Percentiles rank a stretch among this genome's conserved stretches.
phyloP scores from a whole-genome alignment of 2,888 invertebrate species.

The Apoda limacodes region DNA sequence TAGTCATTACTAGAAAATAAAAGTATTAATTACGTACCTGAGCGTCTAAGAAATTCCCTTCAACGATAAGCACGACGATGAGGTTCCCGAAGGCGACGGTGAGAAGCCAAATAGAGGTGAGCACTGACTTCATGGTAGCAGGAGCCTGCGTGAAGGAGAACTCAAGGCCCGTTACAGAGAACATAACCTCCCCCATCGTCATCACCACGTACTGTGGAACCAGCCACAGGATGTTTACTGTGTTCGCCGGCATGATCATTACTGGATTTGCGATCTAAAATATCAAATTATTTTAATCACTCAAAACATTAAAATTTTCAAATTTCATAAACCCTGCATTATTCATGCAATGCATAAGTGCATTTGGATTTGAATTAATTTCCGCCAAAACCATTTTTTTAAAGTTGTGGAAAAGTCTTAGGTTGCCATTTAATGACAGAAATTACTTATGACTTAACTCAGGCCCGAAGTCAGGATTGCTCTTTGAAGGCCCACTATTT shows the following conservation, averaged over 20 bases:
- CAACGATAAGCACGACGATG: conserved; percentile 90
- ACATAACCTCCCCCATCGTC: conserved; percentile 95
- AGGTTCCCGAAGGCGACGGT: conserved; percentile 95
- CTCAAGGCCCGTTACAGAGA: conserved; percentile 94
- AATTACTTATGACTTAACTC: no score
- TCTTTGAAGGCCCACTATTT: no score
- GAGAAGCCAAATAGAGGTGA: conserved; percentile 92
- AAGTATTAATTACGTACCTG: no score
- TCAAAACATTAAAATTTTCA: neutral
- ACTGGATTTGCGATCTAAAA: conserved; percentile 40
- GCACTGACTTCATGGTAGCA: conserved; percentile 91
- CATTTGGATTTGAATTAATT: no score
- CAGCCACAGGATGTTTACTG: conserved; percentile 85
- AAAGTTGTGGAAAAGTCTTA: no score
- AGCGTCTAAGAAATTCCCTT: conserved; percentile 78
- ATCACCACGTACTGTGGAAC: conserved; percentile 94
- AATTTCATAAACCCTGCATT: neutral
- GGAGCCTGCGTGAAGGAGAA: conserved; percentile 98
- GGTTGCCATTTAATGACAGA: no score
- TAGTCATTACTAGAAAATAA: no score
- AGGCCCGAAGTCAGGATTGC: no score
- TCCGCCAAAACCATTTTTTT: no score
- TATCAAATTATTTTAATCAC: no score
- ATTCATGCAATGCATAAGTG: neutral
- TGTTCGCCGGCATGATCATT: conserved; percentile 75